A percentile compares a stretch with the other conserved stretches of the same genome.
phyloP scores from a whole-genome alignment of 2,797 vertebrate species.

The Lutjanus campechanus region DNA sequence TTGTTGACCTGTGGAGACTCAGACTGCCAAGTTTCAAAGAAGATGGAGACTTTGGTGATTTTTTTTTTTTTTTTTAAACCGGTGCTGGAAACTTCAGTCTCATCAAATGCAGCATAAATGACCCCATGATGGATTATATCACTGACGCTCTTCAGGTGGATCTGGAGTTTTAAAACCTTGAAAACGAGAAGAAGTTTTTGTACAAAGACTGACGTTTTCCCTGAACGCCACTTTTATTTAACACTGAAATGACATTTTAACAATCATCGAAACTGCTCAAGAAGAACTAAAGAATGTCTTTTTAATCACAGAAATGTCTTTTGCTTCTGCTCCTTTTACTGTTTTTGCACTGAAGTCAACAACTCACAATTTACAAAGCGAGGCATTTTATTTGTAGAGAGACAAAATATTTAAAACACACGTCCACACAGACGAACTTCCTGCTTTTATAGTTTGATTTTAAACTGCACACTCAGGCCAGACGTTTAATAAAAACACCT shows the following conservation, averaged over 20 bases:
- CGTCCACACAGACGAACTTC: not conserved
- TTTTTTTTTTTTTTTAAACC: not conserved
- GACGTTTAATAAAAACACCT: not conserved
- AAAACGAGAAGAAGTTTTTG: not conserved
- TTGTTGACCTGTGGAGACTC: not conserved
- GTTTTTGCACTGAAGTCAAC: slow-evolving; percentile 61
- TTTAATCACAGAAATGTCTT: not conserved
- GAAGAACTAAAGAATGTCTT: slow-evolving; percentile 14
- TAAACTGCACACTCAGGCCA: not conserved
- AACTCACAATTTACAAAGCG: slow-evolving; percentile 10
- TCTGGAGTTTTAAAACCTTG: not conserved
- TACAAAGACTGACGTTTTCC: slow-evolving; percentile 4
- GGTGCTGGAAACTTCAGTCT: not conserved
- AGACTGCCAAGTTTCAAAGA: not conserved
- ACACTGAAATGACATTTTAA: slow-evolving; percentile 36
- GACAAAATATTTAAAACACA: not conserved
- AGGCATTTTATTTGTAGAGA: not conserved
- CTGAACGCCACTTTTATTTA: slow-evolving; percentile 39
- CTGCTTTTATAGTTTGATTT: not conserved
- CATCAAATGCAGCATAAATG: not conserved
- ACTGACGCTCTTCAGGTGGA: slow-evolving; percentile 8
- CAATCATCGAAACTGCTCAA: not conserved
- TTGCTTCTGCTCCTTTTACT: slow-evolving; percentile 20
- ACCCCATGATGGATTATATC: not conserved
- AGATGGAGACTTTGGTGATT: not conserved